These are phyloP conservation scores for Atractosteus spatula DNA, from an alignment of 2,113 vertebrate genomes.

Conservation along the genomic window DNA sequence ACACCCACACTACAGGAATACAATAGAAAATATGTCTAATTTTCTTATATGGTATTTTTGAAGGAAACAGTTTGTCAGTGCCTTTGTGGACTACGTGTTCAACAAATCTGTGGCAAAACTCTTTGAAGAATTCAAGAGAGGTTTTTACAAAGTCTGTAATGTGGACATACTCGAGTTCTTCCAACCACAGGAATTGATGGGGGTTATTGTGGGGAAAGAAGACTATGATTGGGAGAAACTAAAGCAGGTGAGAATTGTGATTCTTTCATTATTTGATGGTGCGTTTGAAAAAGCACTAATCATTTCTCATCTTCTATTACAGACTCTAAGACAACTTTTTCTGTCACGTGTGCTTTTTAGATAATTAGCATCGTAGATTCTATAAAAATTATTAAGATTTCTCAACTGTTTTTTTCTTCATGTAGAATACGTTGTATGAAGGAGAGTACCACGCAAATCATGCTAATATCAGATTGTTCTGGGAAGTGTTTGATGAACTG, in stretches of 20 bases:
- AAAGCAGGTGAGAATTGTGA: conserved; percentile 15
- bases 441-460: conserved; percentile 57
- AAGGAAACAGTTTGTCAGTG: conserved; percentile 68
- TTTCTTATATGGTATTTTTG: neutral
- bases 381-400: too few species aligned
- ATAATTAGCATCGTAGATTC: too few species aligned
- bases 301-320: neutral
- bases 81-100: conserved; percentile 67
- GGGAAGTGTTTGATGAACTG: conserved; percentile 75
- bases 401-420: conserved; percentile 4
- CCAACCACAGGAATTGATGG: conserved; percentile 71
- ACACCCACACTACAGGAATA: too few species aligned
- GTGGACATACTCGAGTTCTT: conserved; percentile 64
- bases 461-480: conserved; percentile 68
- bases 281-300: too few species aligned
- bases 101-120: conserved; percentile 66
- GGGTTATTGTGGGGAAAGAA: conserved; percentile 63
- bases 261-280: neutral
- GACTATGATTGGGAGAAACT: conserved; percentile 73
- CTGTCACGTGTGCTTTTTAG: neutral
- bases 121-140: conserved; percentile 72
- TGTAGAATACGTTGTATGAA: conserved; percentile 68
- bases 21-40: neutral
- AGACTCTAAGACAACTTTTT: neutral
- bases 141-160: conserved; percentile 75